Conservation (phyloP, 1,140 invertebrate species). For the Hydropsyche tenuis region DNA sequence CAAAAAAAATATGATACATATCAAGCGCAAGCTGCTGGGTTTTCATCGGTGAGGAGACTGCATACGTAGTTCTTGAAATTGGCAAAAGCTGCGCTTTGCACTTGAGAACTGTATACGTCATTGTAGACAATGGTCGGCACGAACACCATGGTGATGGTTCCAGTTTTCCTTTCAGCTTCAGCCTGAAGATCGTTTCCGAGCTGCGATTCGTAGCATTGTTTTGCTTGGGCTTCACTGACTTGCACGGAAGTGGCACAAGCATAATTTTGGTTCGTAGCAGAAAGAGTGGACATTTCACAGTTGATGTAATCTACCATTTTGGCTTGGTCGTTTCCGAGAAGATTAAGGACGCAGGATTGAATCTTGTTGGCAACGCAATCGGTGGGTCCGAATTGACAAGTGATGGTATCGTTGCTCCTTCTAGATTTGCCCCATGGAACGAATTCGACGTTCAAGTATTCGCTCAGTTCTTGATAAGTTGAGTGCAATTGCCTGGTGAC, state of each 20-base stretch:
- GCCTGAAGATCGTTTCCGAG: conserved; percentile 31
- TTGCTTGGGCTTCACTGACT: conserved; percentile 15
- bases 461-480: conserved; percentile 52
- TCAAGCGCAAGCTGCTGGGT: conserved; percentile 16
- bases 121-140: conserved; percentile 45
- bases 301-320: conserved; percentile 53
- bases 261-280: conserved; percentile 12
- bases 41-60: conserved; percentile 2
- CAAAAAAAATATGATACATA: background rate
- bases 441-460: conserved; percentile 55
- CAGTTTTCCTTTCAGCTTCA: conserved; percentile 33
- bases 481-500: conserved; percentile 51
- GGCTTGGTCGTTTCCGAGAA: conserved; percentile 18
- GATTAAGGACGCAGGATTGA: conserved; percentile 26
- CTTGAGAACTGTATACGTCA: conserved; percentile 15
- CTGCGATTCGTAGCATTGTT: conserved; percentile 28
- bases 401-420: conserved; percentile 41
- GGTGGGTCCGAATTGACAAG: conserved; percentile 19
- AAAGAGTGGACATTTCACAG: conserved; percentile 54
- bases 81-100: conserved; percentile 33
- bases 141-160: conserved; percentile 37
- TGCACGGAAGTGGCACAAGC: conserved; percentile 20
- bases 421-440: conserved; percentile 56
- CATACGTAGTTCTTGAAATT: conserved; percentile 39
- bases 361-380: conserved; percentile 34